phyloP scores from a whole-genome alignment of 2,113 vertebrate species.

The Catharus fuscescens region DNA sequence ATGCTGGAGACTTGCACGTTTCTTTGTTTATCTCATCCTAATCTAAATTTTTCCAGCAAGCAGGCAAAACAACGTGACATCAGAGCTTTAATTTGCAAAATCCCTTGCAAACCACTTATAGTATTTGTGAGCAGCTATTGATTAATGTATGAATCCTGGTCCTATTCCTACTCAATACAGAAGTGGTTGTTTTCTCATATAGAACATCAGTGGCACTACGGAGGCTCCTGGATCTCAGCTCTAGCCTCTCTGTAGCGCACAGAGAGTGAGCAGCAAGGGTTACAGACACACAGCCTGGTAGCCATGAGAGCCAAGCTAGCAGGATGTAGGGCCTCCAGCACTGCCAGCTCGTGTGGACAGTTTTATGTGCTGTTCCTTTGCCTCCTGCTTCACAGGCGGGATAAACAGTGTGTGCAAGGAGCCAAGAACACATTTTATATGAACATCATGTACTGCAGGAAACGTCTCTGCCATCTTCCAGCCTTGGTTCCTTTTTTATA shows the following conservation, averaged over 20 bases:
- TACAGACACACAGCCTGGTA: neutral
- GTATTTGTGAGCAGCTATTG: neutral
- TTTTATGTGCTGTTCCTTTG: constrained; percentile 28
- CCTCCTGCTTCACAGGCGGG: neutral
- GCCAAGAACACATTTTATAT: constrained; percentile 60
- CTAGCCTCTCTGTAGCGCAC: fast-evolving
- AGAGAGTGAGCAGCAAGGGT: neutral
- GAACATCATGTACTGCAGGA: constrained; percentile 54
- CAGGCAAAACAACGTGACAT: neutral
- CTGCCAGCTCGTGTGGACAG: constrained; percentile 38
- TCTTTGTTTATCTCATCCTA: neutral
- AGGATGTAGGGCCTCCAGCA: neutral
- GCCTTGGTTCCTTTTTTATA: neutral
- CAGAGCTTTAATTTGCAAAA: neutral
- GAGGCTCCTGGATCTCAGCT: neutral
- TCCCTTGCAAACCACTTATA: neutral
- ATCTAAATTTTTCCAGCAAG: neutral
- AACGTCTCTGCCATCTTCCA: constrained; percentile 35
- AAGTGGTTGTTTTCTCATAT: neutral
- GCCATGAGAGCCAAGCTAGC: neutral
- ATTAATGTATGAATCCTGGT: neutral
- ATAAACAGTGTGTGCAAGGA: neutral
- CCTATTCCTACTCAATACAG: neutral
- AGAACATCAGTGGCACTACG: neutral
- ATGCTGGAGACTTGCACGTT: neutral